Evolutionary conservation across 1,140 invertebrate species (phyloP).

Genomic region (Bombus impatiens): DNA sequence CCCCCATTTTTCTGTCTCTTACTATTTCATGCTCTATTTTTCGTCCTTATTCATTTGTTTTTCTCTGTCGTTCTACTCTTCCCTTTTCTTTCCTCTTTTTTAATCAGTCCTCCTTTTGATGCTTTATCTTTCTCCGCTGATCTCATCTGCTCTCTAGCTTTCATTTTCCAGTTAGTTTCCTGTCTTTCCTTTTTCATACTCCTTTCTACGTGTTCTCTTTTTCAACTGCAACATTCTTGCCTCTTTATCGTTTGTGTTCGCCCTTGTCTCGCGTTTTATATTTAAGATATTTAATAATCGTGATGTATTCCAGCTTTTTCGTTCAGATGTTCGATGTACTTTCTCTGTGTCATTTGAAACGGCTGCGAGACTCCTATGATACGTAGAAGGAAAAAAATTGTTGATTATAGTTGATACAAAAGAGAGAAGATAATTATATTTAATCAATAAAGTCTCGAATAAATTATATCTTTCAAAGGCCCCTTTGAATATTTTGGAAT

Average conservation of each 20-base stretch:
- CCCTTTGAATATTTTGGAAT: background rate
- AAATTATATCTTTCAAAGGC: too few relatives aligned
- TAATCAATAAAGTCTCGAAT: too few relatives aligned
- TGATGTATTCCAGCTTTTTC: background rate
- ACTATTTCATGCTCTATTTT: background rate
- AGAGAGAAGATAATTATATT: too few relatives aligned
- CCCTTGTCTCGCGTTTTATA: background rate
- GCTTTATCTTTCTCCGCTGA: conserved; percentile 9
- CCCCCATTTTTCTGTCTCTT: background rate
- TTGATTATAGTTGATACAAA: too few relatives aligned
- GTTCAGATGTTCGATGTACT: too few relatives aligned
- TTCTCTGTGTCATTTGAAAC: too few relatives aligned
- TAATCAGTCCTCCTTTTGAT: background rate
- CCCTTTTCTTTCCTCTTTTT: background rate
- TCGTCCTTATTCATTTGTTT: background rate
- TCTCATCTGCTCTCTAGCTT: background rate
- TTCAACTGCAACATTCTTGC: too few relatives aligned
- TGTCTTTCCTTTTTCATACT: background rate
- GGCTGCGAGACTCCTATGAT: too few relatives aligned
- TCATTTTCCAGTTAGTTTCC: conserved; percentile 1
- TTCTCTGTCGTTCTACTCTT: background rate
- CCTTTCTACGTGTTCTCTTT: too few relatives aligned
- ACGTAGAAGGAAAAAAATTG: too few relatives aligned
- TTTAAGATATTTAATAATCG: background rate
- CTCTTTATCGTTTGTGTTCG: background rate